These are phyloP conservation scores for Pseudococcus viburni DNA, from an alignment of 2,888 invertebrate genomes.

Conservation along the genomic window DNA sequence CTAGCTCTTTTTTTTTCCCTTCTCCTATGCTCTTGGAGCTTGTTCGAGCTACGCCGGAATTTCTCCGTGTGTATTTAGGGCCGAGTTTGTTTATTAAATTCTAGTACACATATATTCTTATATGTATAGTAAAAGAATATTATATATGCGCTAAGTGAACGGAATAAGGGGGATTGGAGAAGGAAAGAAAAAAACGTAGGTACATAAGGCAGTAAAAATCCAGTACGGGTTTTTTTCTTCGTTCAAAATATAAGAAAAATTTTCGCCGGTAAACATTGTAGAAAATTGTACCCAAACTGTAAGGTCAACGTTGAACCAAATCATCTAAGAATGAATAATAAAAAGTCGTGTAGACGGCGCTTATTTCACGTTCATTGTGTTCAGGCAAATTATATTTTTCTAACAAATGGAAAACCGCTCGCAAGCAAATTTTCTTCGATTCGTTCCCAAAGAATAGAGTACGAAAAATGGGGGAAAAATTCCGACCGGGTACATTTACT, in stretches of 20 bases:
- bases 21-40: neutral
- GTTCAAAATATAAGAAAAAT: conserved; percentile 9
- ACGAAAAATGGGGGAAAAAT: neutral
- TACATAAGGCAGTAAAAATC: neutral
- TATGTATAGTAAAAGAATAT: conserved; percentile 4
- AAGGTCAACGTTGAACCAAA: conserved; percentile 24
- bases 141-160: conserved; percentile 26
- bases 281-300: conserved; percentile 8
- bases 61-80: conserved; percentile 32
- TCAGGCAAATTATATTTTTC: conserved; percentile 13
- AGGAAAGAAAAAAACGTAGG: neutral
- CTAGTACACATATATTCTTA: conserved; percentile 30
- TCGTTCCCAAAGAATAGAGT: neutral
- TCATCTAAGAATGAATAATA: conserved; percentile 18
- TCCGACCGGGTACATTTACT: neutral
- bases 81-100: conserved; percentile 54
- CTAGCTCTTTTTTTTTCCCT: conserved; percentile 12
- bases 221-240: neutral
- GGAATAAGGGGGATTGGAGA: neutral
- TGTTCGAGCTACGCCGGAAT: neutral
- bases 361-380: conserved; percentile 11
- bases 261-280: conserved; percentile 25
- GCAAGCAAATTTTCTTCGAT: conserved; percentile 2
- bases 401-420: neutral
- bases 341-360: conserved; percentile 15